Evolutionary conservation across 1,140 invertebrate genomes (phyloP), one percentile per base, ranked within the genome.

Genomic region (Eueides isabella): DNA sequence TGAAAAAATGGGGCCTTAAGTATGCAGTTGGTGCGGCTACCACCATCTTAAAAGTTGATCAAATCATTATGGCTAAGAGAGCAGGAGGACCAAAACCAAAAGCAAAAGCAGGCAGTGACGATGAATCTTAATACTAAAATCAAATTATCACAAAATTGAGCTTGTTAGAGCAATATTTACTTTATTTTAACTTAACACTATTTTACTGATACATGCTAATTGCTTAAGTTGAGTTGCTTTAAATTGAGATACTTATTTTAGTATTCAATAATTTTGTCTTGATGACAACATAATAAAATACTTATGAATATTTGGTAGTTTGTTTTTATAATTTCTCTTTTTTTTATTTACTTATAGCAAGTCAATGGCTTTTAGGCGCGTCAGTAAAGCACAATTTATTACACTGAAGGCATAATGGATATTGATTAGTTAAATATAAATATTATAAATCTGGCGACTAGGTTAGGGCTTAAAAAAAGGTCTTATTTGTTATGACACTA

Each of bases 51-150:
- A 97, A 97, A 91, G 98, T 99, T n/a, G 98, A 99, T 94, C 97
- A 99, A 93, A 99, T 99, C 74, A 99, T 99, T 72, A 99, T 99
- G 98, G 98, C 99, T 1, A 99, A 99, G 93, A 95, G 97, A 85
- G 98, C 98, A 23, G 98, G 98, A 71, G 98, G 98, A 65, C 98
- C 99, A 1, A 99, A 99, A 94, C 94, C 97, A 1, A 96, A 95
- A 87, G 86, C 94, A 61, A 94, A 94, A 44, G 94, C 95, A 61
- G 95, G 94, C 81, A 95, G 95, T 76, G 97, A 98, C 89, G 96
- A 97, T 82, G 96, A 97, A 85, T 93, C 89, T 77, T 92, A 92
- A 87, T 75, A 28, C 35, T 14, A 67, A 75, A 30, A 35, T 35
- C 29, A 38, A 16, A 44, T 35, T 41, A 71, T 67, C 55, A 67